These are phyloP conservation scores for Tillus elongatus DNA, from an alignment of 2,888 invertebrate genomes.

Conservation along the genomic window DNA sequence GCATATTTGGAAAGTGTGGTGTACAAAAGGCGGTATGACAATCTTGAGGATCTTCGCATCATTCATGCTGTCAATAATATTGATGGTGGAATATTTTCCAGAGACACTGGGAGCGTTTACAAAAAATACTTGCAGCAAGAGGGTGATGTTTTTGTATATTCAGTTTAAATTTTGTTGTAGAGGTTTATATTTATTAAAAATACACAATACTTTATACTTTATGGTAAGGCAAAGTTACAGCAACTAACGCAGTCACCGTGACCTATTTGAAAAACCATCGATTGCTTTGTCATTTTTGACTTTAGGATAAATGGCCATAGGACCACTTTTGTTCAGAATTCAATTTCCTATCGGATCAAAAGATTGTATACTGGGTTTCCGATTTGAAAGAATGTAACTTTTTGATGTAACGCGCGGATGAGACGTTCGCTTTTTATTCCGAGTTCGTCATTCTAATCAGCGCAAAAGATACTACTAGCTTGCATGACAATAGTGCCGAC, in stretches of 20 bases:
- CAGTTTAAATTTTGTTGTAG: background rate
- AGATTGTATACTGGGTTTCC: slow-evolving; percentile 1
- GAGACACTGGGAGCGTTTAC: slow-evolving; percentile 1
- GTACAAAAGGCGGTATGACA: slow-evolving; percentile 8
- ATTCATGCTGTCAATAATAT: slow-evolving; percentile 7
- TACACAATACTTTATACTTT: background rate
- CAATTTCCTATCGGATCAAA: background rate
- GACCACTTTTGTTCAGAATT: background rate
- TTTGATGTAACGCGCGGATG: too few species aligned
- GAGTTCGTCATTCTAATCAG: too few species aligned
- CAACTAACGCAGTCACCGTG: slow-evolving; percentile 1
- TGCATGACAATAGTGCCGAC: too few species aligned
- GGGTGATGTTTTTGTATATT: slow-evolving; percentile 2
- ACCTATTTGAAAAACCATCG: background rate
- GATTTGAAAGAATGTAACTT: slow-evolving; percentile 1
- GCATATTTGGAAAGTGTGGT: slow-evolving; percentile 5
- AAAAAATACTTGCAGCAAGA: slow-evolving; percentile 1
- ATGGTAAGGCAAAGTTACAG: slow-evolving; percentile 4
- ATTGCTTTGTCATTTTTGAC: slow-evolving; percentile 1
- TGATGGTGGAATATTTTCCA: slow-evolving; percentile 1
- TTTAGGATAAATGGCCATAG: background rate
- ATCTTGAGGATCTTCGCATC: slow-evolving; percentile 6
- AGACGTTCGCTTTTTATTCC: too few species aligned
- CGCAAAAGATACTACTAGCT: too few species aligned
- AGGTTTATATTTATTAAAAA: background rate